phyloP scores from a whole-genome alignment of 2,113 vertebrate species.

The Piliocolobus tephrosceles region DNA sequence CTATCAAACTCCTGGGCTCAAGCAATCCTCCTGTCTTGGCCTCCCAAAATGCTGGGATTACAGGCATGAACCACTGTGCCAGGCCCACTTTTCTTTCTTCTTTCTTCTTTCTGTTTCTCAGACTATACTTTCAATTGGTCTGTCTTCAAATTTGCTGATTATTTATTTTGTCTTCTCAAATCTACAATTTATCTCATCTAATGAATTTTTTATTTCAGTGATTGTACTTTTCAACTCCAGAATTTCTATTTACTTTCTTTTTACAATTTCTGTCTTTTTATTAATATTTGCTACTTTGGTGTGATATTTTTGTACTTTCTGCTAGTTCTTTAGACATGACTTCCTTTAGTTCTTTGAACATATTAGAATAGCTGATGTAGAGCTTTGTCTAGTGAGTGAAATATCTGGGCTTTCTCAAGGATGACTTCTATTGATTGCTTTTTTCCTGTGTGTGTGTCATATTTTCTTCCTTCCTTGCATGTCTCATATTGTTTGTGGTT shows the following conservation, averaged over 20 bases:
- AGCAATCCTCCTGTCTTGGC: background rate
- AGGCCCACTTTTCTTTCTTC: too few species aligned
- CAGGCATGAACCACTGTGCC: background rate
- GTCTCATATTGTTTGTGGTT: background rate
- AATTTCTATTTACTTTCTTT: background rate
- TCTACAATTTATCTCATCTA: background rate
- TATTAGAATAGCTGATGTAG: background rate
- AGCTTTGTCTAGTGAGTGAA: background rate
- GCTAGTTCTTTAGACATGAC: background rate
- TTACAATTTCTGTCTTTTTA: background rate
- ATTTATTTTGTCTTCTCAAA: background rate
- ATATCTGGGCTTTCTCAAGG: background rate
- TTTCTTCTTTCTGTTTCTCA: conserved; percentile 25
- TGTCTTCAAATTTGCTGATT: background rate
- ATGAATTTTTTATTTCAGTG: background rate
- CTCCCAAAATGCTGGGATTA: background rate
- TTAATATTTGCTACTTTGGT: background rate
- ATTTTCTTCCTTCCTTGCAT: background rate
- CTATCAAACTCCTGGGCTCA: background rate
- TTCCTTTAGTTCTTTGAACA: background rate
- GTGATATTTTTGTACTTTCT: background rate
- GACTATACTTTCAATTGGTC: background rate
- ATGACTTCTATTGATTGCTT: background rate
- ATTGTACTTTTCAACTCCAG: background rate
- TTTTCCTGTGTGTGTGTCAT: background rate